Evolutionary conservation across 2,888 invertebrate genomes (phyloP), one percentile per base, ranked within the genome.

Genomic region (Pelosia muscerda): DNA sequence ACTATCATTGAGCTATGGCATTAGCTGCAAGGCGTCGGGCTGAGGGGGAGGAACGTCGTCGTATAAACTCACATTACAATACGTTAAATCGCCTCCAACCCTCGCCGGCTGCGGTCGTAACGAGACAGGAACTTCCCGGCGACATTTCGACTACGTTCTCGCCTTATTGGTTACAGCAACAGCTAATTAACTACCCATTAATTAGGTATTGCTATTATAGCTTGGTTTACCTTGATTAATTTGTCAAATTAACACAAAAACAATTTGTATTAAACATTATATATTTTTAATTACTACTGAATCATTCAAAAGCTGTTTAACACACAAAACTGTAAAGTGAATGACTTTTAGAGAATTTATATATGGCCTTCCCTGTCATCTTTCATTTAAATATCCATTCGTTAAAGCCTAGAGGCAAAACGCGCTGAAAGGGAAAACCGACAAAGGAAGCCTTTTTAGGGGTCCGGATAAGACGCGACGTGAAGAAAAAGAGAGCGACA

Each of bases 401-500:
- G 84, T 90, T 85, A 86, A 75, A 70, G 59, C 79, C 81, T 74
- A 74, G 76, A 82, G 78, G 82, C 83, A 83, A 85, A 87, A 84
- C 81, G 84, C 86, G 88, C 78, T 89, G 88, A 90, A 91, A 88
- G 86, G 87, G 87, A 86, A 90, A 89, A 85, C 87, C 87, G 86
- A 88, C 88, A 90, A 87, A 88, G 84, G 85, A 87, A 88, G 82
- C 85, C 86, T 88, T 89, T 90, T 90, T 87, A 87, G 86, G 86
- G 84, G 84, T 83, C 80, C 82, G 87, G 86, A 89, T 90, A 92
- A 89, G 88, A 89, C 85, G 87, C 85, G 88, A 89, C 88, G 89
- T 85, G 88, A 90, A 90, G 91, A 91, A 93, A 92, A 92, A 91
- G 91, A 92, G 88, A 89, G 89, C 92, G 93, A 91, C 92, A 90